Conservation (phyloP, 2,797 vertebrate genomes). For the Thaleichthys pacificus region DNA sequence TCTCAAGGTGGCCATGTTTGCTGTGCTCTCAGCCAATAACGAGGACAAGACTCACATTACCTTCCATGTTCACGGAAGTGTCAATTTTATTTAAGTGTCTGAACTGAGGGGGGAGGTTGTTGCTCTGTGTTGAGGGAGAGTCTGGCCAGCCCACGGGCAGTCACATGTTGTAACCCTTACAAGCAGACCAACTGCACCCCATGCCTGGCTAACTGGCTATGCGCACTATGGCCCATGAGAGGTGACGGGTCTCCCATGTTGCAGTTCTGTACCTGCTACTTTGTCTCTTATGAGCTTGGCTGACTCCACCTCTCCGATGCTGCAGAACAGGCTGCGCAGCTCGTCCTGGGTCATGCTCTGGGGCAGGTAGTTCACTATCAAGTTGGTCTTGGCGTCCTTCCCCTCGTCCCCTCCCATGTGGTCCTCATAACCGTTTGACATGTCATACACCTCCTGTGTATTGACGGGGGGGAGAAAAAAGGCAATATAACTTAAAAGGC, state of each 20-base stretch:
- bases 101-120: neutral
- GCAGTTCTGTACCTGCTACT: conserved; percentile 86
- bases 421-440: conserved; percentile 99
- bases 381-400: conserved; percentile 94
- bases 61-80: neutral
- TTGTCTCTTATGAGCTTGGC: conserved; percentile 98
- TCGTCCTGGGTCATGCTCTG: conserved; percentile 99
- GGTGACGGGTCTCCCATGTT: conserved; percentile 10
- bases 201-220: neutral
- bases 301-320: conserved; percentile 95
- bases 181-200: neutral
- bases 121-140: neutral
- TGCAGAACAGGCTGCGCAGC: conserved; percentile 94
- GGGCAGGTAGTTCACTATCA: conserved; percentile 98
- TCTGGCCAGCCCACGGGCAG: neutral
- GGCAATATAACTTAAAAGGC: neutral
- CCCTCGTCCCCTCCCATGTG: conserved; percentile 94
- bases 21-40: neutral
- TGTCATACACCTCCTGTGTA: conserved; percentile 81
- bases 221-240: neutral
- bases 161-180: neutral
- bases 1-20: neutral
- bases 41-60: neutral
- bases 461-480: neutral
- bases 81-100: neutral